These are phyloP conservation scores for Malurus cyaneus DNA, from an alignment of 2,113 vertebrate genomes.

Conservation along the genomic window DNA sequence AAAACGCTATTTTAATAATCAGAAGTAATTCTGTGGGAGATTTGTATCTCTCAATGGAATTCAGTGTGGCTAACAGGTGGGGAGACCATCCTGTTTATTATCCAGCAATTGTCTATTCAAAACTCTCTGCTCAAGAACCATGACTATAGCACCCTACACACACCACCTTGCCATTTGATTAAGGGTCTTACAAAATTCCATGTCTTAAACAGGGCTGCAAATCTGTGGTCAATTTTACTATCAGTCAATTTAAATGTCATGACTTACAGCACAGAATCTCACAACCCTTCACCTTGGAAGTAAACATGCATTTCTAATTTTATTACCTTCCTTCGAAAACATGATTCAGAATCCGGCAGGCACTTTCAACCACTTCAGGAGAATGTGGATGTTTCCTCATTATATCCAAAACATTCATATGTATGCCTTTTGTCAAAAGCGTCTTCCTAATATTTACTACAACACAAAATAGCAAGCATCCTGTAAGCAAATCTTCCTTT, in stretches of 20 bases:
- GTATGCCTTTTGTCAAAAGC: constrained; percentile 88
- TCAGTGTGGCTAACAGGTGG: neutral
- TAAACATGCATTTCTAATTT: neutral
- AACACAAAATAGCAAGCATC: constrained; percentile 12
- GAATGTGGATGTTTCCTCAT: constrained; percentile 84
- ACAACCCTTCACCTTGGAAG: neutral
- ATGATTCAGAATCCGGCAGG: constrained; percentile 83
- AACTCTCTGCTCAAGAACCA: neutral
- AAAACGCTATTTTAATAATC: neutral
- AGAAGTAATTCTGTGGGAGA: neutral
- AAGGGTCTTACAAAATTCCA: neutral
- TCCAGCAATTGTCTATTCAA: fast-evolving
- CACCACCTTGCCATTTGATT: neutral
- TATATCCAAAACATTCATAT: constrained; percentile 89
- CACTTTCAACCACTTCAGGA: constrained; percentile 83
- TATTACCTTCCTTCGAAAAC: constrained; percentile 89
- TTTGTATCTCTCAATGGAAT: neutral
- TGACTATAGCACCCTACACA: neutral
- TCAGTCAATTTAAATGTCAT: neutral
- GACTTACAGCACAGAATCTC: neutral
- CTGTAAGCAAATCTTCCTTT: neutral
- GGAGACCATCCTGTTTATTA: neutral
- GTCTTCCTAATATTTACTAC: constrained; percentile 82
- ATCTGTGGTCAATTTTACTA: neutral
- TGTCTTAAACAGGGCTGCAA: neutral